These are phyloP conservation scores for Reinhardtius hippoglossoides DNA, from an alignment of 2,113 vertebrate species.

Conservation along the genomic window DNA sequence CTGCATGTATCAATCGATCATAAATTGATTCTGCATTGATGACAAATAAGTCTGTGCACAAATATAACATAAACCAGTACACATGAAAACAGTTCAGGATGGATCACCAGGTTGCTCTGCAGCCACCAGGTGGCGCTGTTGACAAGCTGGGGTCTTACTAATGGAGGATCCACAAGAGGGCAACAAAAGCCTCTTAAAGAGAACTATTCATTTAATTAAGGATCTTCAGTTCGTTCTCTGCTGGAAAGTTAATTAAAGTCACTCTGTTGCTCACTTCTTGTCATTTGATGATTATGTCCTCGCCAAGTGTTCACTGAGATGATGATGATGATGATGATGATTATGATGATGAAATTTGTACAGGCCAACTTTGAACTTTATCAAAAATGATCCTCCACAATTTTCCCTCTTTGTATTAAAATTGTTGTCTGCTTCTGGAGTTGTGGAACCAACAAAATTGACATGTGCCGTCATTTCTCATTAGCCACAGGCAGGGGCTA, in stretches of 20 bases:
- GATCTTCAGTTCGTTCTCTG: slow-evolving; percentile 3
- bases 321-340: slow-evolving; percentile 17
- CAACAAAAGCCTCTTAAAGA: neutral
- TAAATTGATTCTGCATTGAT: slow-evolving; percentile 10
- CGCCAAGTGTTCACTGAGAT: slow-evolving; percentile 13
- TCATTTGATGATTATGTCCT: slow-evolving; percentile 11
- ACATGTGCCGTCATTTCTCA: slow-evolving; percentile 30
- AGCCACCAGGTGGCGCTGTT: slow-evolving; percentile 57
- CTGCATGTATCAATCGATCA: slow-evolving; percentile 58
- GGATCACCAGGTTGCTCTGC: neutral
- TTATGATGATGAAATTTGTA: neutral
- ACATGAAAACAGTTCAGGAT: neutral
- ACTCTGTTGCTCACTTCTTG: slow-evolving; percentile 15
- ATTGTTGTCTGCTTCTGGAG: slow-evolving; percentile 31
- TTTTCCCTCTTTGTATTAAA: slow-evolving; percentile 56
- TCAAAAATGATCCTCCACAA: neutral
- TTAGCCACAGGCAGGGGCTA: neutral
- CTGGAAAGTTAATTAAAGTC: slow-evolving; percentile 19
- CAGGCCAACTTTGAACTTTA: slow-evolving; percentile 4
- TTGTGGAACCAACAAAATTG: slow-evolving; percentile 29
- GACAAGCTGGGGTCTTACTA: neutral
- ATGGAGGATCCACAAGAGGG: neutral
- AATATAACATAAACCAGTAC: slow-evolving; percentile 5
- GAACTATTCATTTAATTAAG: neutral
- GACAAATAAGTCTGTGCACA: slow-evolving; percentile 11